A percentile compares a stretch with the other conserved stretches of the same genome.
Evolutionary conservation across 2,113 vertebrate genomes (phyloP).

Genomic region (Apteryx mantelli): DNA sequence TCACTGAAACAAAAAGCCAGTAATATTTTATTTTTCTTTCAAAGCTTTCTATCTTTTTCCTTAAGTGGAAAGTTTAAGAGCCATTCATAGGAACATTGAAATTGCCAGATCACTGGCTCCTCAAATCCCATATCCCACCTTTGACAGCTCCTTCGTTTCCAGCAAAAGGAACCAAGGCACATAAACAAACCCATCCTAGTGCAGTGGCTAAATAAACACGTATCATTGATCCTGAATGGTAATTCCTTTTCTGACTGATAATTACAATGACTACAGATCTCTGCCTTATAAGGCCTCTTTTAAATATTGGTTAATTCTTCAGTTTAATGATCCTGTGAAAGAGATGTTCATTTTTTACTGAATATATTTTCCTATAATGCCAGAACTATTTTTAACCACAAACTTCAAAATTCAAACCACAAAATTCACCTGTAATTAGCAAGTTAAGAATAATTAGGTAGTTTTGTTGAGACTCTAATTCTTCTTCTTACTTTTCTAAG

Average conservation of each 20-base stretch:
- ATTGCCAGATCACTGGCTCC: accelerated
- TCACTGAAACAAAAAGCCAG: not conserved
- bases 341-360: not conserved
- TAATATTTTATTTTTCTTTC: not conserved
- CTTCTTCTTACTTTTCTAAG: not conserved
- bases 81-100: not conserved
- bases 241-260: not conserved
- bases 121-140: not conserved
- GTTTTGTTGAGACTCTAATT: not conserved
- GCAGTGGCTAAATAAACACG: accelerated
- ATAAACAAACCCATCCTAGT: not conserved
- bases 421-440: not conserved
- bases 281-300: not conserved
- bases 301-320: too few relatives aligned
- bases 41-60: not conserved
- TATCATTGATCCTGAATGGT: accelerated
- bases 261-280: not conserved
- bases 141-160: not conserved
- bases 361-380: not conserved
- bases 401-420: not conserved
- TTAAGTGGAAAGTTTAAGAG: not conserved
- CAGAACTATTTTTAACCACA: not conserved
- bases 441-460: not conserved
- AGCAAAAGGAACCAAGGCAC: not conserved
- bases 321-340: accelerated